Evolutionary conservation across 2,888 invertebrate species (phyloP), one percentile per base, ranked within the genome.

Genomic region (Bugula neritina): DNA sequence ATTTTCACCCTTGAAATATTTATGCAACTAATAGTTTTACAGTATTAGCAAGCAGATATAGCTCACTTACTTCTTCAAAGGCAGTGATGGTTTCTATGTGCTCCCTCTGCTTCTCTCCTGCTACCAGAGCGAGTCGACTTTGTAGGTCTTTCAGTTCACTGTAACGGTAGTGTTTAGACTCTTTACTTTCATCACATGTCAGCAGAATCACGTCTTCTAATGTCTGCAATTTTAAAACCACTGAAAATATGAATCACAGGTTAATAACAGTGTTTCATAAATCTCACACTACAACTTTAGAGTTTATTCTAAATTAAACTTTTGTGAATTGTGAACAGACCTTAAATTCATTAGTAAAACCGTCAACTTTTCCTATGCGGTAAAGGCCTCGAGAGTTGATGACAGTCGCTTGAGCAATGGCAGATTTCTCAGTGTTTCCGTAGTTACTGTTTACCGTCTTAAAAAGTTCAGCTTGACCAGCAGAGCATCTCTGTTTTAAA

Each of bases 1-100:
- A n/a, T n/a, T n/a, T n/a, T n/a, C n/a, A n/a, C n/a, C n/a, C n/a
- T n/a, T n/a, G n/a, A n/a, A n/a, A n/a, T n/a, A n/a, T n/a, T n/a
- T n/a, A n/a, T n/a, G n/a, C n/a, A n/a, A n/a, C n/a, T n/a, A n/a
- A n/a, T n/a, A n/a, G n/a, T n/a, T n/a, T n/a, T n/a, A n/a, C n/a
- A n/a, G n/a, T n/a, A n/a, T n/a, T n/a, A n/a, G n/a, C n/a, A n/a
- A n/a, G n/a, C n/a, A n/a, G n/a, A n/a, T n/a, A n/a, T n/a, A n/a
- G n/a, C n/a, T n/a, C n/a, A 52, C n/a, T 57, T 57, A 57, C 57
- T 25, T 57, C 57, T 5, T 57, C 57, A 57, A 57, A 57, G n/a
- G 13, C n/a, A 5, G 5, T 57, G 57, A 57, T 57, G 23, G 5
- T n/a, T 5, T 57, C 57, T n/a, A 25, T n/a, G 5, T 25, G 5